A percentile compares a stretch with the other conserved stretches of the same genome.
Evolutionary conservation across 2,888 invertebrate species (phyloP).

Genomic region (Bugula neritina): DNA sequence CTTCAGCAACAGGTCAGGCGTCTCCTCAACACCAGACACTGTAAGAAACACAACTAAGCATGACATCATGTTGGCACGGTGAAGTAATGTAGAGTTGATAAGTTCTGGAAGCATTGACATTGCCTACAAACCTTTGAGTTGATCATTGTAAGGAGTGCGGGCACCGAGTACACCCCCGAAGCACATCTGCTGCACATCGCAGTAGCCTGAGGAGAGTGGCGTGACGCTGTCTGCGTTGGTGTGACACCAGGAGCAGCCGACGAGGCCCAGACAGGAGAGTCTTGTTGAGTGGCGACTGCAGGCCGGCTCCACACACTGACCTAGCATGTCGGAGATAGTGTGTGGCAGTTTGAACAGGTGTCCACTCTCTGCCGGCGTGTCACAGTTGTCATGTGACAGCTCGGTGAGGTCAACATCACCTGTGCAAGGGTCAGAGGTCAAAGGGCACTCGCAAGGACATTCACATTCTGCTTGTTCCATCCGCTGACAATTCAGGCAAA

Average conservation of each 20-base stretch:
- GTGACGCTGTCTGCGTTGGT: slow-evolving; percentile 70
- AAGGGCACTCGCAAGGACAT: slow-evolving; percentile 82
- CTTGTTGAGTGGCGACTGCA: background rate
- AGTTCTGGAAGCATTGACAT: too few species aligned
- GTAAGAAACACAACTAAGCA: background rate
- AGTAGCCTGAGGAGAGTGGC: slow-evolving; percentile 66
- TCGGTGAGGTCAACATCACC: background rate
- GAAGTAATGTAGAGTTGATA: too few species aligned
- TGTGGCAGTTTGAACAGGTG: slow-evolving; percentile 5
- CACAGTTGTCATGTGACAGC: background rate
- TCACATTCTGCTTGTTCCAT: slow-evolving; percentile 93
- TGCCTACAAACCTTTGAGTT: slow-evolving; percentile 56
- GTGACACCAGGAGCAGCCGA: slow-evolving; percentile 88
- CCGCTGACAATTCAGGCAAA: slow-evolving; percentile 83
- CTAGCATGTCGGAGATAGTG: background rate
- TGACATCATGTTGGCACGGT: too few species aligned
- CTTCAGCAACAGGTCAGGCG: slow-evolving; percentile 33
- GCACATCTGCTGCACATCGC: slow-evolving; percentile 73
- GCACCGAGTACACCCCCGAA: slow-evolving; percentile 81
- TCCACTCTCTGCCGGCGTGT: background rate
- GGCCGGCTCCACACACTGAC: background rate
- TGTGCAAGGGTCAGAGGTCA: background rate
- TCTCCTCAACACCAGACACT: slow-evolving; percentile 7
- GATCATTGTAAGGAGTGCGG: slow-evolving; percentile 74
- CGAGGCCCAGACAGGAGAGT: slow-evolving; percentile 60